Conservation (phyloP, 2,797 vertebrate species). For the Micrastur ruficollis region DNA sequence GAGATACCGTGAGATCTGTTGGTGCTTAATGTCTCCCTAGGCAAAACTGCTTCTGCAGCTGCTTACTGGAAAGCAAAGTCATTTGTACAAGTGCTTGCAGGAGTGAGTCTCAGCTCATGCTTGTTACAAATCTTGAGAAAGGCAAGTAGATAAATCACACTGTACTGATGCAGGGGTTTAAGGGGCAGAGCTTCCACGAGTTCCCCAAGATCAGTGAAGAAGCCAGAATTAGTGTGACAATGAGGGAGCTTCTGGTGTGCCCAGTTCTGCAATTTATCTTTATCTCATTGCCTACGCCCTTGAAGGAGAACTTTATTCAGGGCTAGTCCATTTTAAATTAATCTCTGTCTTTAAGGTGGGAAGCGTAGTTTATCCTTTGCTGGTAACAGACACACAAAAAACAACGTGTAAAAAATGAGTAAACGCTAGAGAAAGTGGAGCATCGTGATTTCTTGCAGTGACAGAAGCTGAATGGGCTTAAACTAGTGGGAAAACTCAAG, state of each 20-base stretch:
- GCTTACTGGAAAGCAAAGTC: background rate
- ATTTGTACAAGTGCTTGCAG: background rate
- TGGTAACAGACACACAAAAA: background rate
- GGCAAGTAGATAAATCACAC: background rate
- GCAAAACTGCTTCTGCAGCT: background rate
- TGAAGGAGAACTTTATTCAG: background rate
- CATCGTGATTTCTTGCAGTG: background rate
- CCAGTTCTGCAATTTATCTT: background rate
- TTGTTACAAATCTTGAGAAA: background rate
- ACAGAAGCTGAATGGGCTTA: background rate
- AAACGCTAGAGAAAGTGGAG: background rate
- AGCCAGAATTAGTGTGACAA: background rate
- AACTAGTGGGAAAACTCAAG: background rate
- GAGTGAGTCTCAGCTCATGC: background rate
- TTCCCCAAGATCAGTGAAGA: background rate
- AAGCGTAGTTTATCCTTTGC: background rate
- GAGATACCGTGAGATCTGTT: background rate
- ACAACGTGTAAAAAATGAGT: accelerated
- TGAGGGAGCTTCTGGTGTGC: background rate
- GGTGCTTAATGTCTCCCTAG: background rate
- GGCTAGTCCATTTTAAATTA: background rate
- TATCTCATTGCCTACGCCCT: background rate
- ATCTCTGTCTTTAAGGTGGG: background rate
- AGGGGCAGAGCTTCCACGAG: background rate
- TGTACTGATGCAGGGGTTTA: background rate